Evolutionary conservation across 2,888 invertebrate genomes (phyloP), one percentile per base, ranked within the genome.

Genomic region (Habrosyne pyritoides): DNA sequence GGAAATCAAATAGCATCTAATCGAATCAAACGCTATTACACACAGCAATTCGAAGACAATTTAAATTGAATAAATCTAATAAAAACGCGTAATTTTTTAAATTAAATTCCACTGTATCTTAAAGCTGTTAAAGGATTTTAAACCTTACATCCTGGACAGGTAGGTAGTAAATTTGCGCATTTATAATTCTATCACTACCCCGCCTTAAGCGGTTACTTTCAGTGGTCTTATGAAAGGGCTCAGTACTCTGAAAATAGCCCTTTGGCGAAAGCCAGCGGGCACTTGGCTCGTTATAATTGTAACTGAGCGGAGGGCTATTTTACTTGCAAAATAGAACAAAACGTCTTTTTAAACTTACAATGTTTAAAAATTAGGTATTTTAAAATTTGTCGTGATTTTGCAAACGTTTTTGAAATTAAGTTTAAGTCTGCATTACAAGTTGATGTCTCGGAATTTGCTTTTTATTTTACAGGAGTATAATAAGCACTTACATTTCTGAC

Each of bases 171-270:
- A 24, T 24, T 24, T 24, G 24, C n/a, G n/a, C n/a, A n/a, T n/a
- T n/a, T n/a, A n/a, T 5, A 24, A 7, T 24, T 24, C 24, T 3
- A 7, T 48, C 30, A 51, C 24, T 28, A 50, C 47, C 47, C 24
- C 18, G 10, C 46, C 21, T 51, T 54, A n/a, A 33, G 46, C 33
- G 7, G 42, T 14, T 55, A 21, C 51, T 28, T 50, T 28, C 28
- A 50, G 49, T 3, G 14, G 28, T 21, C 28, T 50, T 50, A 47
- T 56, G 59, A 61, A 63, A 63, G 64, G 57, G 59, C 55, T 53
- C 30, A 53, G 54, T 28, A 42, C 42, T 28, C 58, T 63, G 52
- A 49, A 64, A 66, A 68, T 66, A 68, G 60, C 61, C 52, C 42
- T 63, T 30, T 50, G 24, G 47, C 42, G 54, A 57, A 50, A 18